phyloP scores from a whole-genome alignment of 2,888 invertebrate genomes.

The Taphrorychus bicolor region DNA sequence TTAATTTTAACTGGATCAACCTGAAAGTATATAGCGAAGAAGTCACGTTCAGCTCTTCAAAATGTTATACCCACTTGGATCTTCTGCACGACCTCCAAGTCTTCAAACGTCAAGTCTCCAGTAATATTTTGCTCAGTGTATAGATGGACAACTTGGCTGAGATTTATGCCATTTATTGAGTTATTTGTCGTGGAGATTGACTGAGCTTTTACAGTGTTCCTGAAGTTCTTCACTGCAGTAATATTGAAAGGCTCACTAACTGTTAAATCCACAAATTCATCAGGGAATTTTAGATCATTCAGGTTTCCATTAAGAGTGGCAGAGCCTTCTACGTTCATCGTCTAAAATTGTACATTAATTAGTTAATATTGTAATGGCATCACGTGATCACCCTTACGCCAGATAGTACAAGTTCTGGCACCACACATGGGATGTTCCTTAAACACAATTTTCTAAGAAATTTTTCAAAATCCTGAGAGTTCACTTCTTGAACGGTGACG shows the following conservation, averaged over 20 bases:
- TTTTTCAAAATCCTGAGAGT: constrained; percentile 60
- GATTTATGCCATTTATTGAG: constrained; percentile 61
- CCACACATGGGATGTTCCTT: constrained; percentile 49
- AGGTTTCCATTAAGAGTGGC: constrained; percentile 54
- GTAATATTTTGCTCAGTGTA: constrained; percentile 59
- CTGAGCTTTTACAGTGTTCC: constrained; percentile 52
- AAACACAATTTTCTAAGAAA: constrained; percentile 58
- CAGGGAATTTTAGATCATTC: constrained; percentile 63
- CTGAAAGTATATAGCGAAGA: constrained; percentile 58
- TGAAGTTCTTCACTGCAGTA: constrained; percentile 58
- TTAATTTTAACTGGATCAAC: constrained; percentile 59
- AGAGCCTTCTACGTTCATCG: constrained; percentile 55
- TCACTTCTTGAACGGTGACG: constrained; percentile 58
- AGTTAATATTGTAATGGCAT: not conserved
- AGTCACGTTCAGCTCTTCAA: not conserved
- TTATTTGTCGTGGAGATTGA: not conserved
- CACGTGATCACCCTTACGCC: constrained; percentile 59
- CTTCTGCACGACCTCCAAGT: constrained; percentile 57
- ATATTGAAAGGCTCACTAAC: constrained; percentile 54
- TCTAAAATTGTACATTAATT: constrained; percentile 5
- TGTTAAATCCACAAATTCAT: constrained; percentile 61
- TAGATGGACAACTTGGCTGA: constrained; percentile 61
- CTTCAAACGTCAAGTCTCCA: constrained; percentile 62
- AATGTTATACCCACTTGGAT: constrained; percentile 55
- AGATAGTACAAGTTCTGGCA: constrained; percentile 54